Conservation (phyloP, 2,797 vertebrate genomes). For the Pangasius mekongensis region DNA sequence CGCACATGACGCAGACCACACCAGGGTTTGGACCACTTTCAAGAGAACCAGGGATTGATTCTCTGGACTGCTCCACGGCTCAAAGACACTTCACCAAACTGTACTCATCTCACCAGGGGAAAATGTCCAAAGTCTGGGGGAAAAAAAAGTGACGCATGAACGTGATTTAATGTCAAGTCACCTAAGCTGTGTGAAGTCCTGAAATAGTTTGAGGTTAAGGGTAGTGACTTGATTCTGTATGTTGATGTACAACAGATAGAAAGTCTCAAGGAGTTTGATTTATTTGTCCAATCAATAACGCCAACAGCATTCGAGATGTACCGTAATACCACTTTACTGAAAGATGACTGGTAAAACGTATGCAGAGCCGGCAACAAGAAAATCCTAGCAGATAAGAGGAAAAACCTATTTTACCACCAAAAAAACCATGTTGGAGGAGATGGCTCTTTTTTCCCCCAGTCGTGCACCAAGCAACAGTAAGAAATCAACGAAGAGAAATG, state of each 20-base stretch:
- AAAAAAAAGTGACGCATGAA: too few relatives aligned
- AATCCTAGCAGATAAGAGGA: background rate
- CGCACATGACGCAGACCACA: background rate
- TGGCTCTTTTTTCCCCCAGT: too few relatives aligned
- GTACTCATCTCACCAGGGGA: background rate
- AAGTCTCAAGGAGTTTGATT: background rate
- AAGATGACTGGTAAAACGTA: background rate
- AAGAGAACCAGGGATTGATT: background rate
- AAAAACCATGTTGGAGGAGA: too few relatives aligned
- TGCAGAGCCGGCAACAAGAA: background rate
- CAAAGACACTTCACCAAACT: background rate
- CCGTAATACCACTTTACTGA: background rate
- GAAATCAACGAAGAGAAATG: too few relatives aligned
- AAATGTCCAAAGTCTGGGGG: too few relatives aligned
- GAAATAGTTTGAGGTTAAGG: background rate
- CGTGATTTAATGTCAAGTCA: background rate
- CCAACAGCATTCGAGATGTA: background rate
- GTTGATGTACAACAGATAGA: background rate
- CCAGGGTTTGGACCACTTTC: background rate
- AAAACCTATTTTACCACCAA: background rate
- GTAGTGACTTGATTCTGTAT: background rate
- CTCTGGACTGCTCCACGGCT: background rate
- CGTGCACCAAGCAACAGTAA: too few relatives aligned
- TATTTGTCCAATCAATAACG: background rate
- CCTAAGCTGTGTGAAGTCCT: background rate